Percentiles rank a stretch among this genome's conserved stretches.
Evolutionary conservation across 2,888 invertebrate species (phyloP).

Genomic region (Lasioglossum leucozonium): DNA sequence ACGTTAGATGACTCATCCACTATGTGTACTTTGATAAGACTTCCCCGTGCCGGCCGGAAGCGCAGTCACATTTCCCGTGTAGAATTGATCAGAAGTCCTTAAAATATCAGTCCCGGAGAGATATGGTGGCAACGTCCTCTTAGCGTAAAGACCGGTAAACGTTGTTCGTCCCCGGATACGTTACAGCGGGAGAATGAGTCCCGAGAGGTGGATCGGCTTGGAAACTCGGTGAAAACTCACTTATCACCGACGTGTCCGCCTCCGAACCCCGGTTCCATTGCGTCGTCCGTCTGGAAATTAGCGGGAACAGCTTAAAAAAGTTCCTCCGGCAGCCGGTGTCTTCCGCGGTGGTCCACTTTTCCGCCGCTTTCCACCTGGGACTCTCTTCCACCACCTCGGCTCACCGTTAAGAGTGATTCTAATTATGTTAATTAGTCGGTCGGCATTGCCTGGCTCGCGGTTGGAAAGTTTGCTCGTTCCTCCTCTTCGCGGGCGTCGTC

Average conservation of each 20-base stretch:
- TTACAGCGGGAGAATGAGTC: neutral
- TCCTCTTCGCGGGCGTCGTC: neutral
- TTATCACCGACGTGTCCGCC: slow-evolving; percentile 27
- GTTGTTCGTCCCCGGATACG: neutral
- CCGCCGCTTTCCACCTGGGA: slow-evolving; percentile 35
- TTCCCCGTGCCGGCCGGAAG: too few relatives aligned
- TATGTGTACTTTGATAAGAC: too few relatives aligned
- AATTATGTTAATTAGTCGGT: slow-evolving; percentile 80
- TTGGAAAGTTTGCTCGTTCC: slow-evolving; percentile 76
- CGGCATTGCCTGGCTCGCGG: slow-evolving; percentile 65
- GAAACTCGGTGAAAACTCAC: slow-evolving; percentile 31
- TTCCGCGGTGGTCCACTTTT: slow-evolving; percentile 64
- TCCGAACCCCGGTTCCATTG: slow-evolving; percentile 29
- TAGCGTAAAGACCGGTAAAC: slow-evolving; percentile 15
- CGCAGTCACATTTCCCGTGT: too few relatives aligned
- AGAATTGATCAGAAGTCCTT: too few relatives aligned
- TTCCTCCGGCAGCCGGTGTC: slow-evolving; percentile 37
- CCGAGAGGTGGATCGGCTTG: neutral
- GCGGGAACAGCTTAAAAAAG: slow-evolving; percentile 71
- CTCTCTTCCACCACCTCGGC: slow-evolving; percentile 30
- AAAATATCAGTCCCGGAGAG: neutral
- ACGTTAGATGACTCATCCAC: too few relatives aligned
- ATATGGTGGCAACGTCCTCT: neutral
- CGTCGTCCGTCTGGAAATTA: slow-evolving; percentile 64
- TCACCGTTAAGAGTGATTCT: slow-evolving; percentile 76